Evolutionary conservation across 1,140 invertebrate species (phyloP), one percentile per base, ranked within the genome.

Genomic region (Drosophila pallidifrons): DNA sequence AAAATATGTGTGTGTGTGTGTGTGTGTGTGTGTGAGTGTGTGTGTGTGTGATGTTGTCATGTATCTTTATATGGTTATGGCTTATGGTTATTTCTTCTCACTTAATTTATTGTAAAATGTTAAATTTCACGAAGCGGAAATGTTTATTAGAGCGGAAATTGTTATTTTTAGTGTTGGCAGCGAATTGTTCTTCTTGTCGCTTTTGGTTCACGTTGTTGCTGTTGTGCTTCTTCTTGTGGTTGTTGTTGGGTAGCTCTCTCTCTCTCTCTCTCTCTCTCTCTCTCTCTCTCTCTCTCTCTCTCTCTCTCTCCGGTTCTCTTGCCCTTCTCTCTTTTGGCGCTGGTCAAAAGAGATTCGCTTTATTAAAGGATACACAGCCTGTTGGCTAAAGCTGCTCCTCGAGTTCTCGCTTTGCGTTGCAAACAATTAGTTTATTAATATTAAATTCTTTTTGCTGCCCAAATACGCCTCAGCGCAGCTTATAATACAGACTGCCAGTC

Each of bases 111-210:
- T 89, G 85, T 85, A 90, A 90, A 90, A 90, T 86, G 82, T 82
- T 90, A 90, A 91, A 90, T 86, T 91, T 87, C 79, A 83, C 81
- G 72, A 91, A 91, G 90, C 81, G 90, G 90, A 91, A 91, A 91
- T 87, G 82, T 91, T 91, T 91, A 91, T 91, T 91, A 82, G 90
- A 91, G 90, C 90, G 90, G 90, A 91, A 91, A 91, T 88, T 90
- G 90, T 91, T 91, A 91, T 91, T 91, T 91, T 91, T 85, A 91
- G 89, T 89, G 85, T 77, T 75, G 67, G 76, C 82, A 82, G 65
- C 72, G 65, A 75, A 74, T 86, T 69, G 64, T 68, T 67, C 15
- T 68, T 47, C 41, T 76, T 75, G 60, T 55, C 43, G 35, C 30
- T 70, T 49, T 38, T 43, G 45, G 30, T 32, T 8, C 5, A 6